Percentiles rank a stretch among this genome's conserved stretches.
Conservation (phyloP, 2,888 invertebrate genomes). For the Brachycybe producta region DNA sequence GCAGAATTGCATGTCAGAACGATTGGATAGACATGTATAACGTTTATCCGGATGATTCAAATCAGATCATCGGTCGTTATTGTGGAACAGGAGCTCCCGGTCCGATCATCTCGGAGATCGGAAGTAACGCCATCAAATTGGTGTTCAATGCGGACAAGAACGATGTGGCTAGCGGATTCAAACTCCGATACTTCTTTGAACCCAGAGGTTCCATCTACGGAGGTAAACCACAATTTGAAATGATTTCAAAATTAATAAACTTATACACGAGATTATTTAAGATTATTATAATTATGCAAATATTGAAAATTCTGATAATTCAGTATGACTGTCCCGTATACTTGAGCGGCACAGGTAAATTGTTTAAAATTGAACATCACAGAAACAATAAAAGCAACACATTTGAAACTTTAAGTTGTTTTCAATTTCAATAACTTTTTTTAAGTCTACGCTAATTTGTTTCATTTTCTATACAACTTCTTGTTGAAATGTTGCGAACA, state of each 20-base stretch:
- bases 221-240: no score
- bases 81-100: constrained; percentile 85
- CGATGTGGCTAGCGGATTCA: constrained; percentile 86
- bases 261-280: no score
- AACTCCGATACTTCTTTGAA: constrained; percentile 88
- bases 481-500: no score
- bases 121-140: constrained; percentile 74
- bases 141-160: constrained; percentile 76
- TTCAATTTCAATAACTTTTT: no score
- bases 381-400: no score
- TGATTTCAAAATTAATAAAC: no score
- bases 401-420: no score
- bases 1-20: constrained; percentile 57
- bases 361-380: no score
- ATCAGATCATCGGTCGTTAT: constrained; percentile 77
- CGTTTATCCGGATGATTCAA: constrained; percentile 65
- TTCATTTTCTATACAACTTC: no score
- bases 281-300: no score
- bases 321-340: not conserved
- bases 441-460: no score
- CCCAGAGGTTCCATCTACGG: constrained; percentile 74
- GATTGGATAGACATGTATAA: constrained; percentile 92
- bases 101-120: constrained; percentile 81
- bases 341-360: no score
- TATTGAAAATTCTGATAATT: not conserved